Base-by-base conservation (phyloP, 2,888 invertebrate species). In the Lasioglossum marginatum region DNA sequence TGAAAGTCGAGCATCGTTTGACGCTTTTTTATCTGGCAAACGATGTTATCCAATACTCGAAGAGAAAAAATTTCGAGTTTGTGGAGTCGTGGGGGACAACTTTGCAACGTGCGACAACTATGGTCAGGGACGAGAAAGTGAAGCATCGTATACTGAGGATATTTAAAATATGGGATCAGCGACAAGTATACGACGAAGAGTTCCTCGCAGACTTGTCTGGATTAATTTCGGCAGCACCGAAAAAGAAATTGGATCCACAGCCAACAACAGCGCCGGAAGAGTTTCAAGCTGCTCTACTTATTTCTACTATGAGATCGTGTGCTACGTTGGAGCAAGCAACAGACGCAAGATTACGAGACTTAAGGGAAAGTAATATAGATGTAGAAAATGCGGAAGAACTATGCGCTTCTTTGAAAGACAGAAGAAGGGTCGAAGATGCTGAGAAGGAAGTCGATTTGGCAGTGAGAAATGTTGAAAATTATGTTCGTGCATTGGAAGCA, bases 31-130 rank as follows among this genome's bases (percentile, higher is more conserved):
- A 99, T 95, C 96, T 99, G 94, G 99, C 99, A 31, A 99, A 99
- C 95, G 99, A 99, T 96, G 99, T 99, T 79, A 98, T 99, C 91
- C 99, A 99, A 95, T 99, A 99, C 95, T 98, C 99, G 88, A 99
- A 99, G 94, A 96, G 98, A 91, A 99, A 99, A 95, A 98, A 97
- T 86, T 97, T 97, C 93, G 98, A 98, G 90, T 98, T 98, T 95
- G 98, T 98, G 23, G 98, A 98, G 91, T 98, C 98, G 92, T 99
- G 99, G 98, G 98, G 98, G 63, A 98, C 98, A 63, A 98, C 98
- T 82, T 96, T 99, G 78, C 98, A 98, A 95, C 97, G 98, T 94
- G 99, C 99, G 4, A 98, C 98, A 12, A 97, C 98, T 34, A 96
- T 98, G 96, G 98, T 98, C 93, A 96, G 98, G 91, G 99, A 99